Evolutionary conservation across 2,797 vertebrate genomes (phyloP).

Genomic region (Brachyrhaphis roseni): DNA sequence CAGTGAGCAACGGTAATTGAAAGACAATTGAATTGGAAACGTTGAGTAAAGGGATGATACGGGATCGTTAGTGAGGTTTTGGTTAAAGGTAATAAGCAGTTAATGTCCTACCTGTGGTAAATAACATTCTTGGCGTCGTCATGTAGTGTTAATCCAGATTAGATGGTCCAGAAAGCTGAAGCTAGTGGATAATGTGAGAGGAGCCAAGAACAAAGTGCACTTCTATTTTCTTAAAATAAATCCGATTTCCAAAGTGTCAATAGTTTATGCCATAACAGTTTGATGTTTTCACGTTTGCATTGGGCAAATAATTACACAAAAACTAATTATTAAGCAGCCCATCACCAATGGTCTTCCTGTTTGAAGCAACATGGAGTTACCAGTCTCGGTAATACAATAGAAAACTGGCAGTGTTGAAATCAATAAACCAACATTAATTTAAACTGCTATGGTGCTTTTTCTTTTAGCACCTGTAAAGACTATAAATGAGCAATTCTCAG

Average conservation of each 20-base stretch:
- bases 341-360: background rate
- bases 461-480: background rate
- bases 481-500: background rate
- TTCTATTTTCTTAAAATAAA: background rate
- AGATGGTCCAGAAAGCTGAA: background rate
- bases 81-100: background rate
- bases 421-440: background rate
- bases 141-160: background rate
- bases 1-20: conserved; percentile 1
- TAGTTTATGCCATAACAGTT: background rate
- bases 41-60: background rate
- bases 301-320: background rate
- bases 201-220: background rate
- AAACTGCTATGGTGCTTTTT: background rate
- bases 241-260: background rate
- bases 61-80: background rate
- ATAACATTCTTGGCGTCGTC: background rate
- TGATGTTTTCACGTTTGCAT: background rate
- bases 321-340: background rate
- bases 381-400: background rate
- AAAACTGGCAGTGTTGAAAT: background rate
- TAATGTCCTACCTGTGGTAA: background rate
- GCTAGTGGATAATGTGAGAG: background rate
- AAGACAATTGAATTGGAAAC: background rate
- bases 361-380: background rate